Evolutionary conservation across 2,113 vertebrate genomes (phyloP), one percentile per base, ranked within the genome.

Genomic region (Uria lomvia): DNA sequence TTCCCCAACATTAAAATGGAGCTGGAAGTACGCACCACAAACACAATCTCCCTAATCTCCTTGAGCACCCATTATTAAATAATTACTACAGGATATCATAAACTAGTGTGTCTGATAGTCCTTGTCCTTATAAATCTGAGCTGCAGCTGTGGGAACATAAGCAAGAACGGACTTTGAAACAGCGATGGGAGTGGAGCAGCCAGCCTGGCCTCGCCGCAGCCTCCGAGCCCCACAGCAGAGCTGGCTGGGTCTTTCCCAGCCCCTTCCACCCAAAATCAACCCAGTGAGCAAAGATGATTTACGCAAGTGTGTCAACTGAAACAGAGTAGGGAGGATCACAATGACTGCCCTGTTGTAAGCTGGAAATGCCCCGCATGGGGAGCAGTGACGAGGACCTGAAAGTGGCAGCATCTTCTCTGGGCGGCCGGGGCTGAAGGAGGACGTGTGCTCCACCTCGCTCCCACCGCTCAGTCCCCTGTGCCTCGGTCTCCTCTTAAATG

Each of bases 291-390:
- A 62, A n/a, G 72, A 9, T 5, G 14, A 38, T 38, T 30, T 15
- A 8, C 20, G 8, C 7, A 2, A 6, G 59, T 1, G 5, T 2
- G 9, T 5, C 5, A 42, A 4, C 6, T 3, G 53, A 30, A 38
- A 38, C 9, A 10, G 22, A 43, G 38, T 2, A 36, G 42, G 68
- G 30, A 74, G 53, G 9, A 0, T 8, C 5, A 2, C 7, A 2
- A 8, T 0, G 3, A 22, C 60, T 45, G 49, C 19, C 18, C 66
- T 15, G 7, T 15, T 29, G 18, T 14, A 17, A 14, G 4, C 11
- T 6, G 53, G 76, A 15, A 70, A 43, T 60, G 42, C 8, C 30
- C 81, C 6, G 15, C 22, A 0, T 2, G 26, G 56, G 65, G 19
- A 50, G 56, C 0, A 0, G 36, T 20, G 30, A 60, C 8, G 15